Evolutionary conservation across 1,140 invertebrate genomes (phyloP), one percentile per base, ranked within the genome.

Genomic region (Heliconius hermathena): DNA sequence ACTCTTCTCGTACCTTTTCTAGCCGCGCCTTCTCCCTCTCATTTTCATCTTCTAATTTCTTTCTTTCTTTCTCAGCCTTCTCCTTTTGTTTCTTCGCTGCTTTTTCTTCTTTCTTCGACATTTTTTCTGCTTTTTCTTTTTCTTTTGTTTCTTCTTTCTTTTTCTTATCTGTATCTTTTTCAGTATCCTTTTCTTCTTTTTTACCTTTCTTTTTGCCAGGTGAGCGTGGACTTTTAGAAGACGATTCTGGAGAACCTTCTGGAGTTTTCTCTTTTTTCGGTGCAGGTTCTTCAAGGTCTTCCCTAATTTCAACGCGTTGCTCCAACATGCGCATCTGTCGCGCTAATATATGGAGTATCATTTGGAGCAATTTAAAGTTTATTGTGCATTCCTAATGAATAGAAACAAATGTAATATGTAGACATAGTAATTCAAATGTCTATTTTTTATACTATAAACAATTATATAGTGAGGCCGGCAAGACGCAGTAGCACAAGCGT

Each of bases 341-440:
- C 11, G 92, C 91, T 29, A 94, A 49, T 46, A 93, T 91, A 38
- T 90, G 84, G 0, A 94, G 82, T 1, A 94, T 79, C n/a, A 82
- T 83, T 82, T 93, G 91, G 0, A 94, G 38, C 33, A 91, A 33
- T 83, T 92, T 94, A 71, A 90, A 93, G 73, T 94, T 85, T 3
- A 93, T 85, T 54, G 81, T 46, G 77, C 93, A 93, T 76, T 41
- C 79, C 92, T 94, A 82, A 54, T 38, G 76, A 73, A 18, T 22
- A 38, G 36, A 71, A 71, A 73, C 9, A 57, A 57, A 57, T 57
- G 9, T 20, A 54, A 54, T 54, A 46, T 52, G 18, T 52, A 8
- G 16, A 52, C 18, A 20, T 52, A 52, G 16, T 52, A 20, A 52
- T 20, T 2, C 1, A 18, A 20, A 52, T 20, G 8, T 52, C 16